Conservation (phyloP, 2,113 vertebrate genomes). For the Dasyurus viverrinus region DNA sequence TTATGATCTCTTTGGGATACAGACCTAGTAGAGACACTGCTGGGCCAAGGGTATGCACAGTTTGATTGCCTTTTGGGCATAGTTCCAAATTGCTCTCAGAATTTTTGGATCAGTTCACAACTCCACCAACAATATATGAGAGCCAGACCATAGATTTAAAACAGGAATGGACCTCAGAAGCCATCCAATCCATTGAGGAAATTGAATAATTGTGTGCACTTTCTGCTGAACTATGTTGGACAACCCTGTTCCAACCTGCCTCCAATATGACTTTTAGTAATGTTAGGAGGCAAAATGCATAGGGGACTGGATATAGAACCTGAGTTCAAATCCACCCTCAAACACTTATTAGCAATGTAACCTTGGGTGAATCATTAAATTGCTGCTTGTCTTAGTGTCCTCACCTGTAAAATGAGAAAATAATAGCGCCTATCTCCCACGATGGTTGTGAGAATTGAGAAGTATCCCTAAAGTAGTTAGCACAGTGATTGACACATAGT, state of each 20-base stretch:
- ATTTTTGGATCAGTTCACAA: too few relatives aligned
- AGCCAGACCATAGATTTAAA: background rate
- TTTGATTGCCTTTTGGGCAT: too few relatives aligned
- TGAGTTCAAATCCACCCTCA: background rate
- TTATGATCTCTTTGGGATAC: too few relatives aligned
- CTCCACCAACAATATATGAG: too few relatives aligned
- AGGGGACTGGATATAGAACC: background rate
- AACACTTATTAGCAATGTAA: background rate
- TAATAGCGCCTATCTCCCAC: background rate
- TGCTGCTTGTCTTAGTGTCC: background rate
- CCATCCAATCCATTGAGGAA: background rate
- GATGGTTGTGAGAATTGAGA: background rate
- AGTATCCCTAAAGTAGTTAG: background rate
- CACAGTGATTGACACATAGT: background rate
- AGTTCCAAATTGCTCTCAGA: too few relatives aligned
- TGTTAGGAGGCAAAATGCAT: background rate
- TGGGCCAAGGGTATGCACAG: too few relatives aligned
- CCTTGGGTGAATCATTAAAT: background rate
- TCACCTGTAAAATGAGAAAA: background rate
- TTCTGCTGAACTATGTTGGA: background rate
- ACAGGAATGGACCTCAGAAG: background rate
- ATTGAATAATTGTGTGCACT: background rate
- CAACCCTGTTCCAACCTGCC: background rate
- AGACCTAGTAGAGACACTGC: too few relatives aligned
- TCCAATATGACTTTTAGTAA: background rate